Conservation (phyloP, 2,113 vertebrate genomes). For the Bagarius yarrelli region DNA sequence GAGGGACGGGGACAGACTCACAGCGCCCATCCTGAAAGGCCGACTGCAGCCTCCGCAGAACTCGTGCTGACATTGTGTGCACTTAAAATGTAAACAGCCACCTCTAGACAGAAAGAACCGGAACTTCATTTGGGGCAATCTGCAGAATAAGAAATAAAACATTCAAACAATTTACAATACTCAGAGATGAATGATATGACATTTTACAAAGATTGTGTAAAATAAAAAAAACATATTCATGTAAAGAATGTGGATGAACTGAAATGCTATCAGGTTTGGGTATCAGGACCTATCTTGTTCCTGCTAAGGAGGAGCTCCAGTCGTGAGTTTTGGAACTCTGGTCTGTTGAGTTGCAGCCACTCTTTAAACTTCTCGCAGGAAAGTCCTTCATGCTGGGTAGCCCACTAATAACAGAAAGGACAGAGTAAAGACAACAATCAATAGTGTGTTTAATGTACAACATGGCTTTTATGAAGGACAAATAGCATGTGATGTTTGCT, state of each 20-base stretch:
- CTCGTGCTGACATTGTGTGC: conserved; percentile 71
- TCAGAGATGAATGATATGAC: not conserved
- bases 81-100: conserved; percentile 77
- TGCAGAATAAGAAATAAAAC: conserved; percentile 49
- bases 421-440: not conserved
- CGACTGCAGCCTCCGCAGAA: conserved; percentile 70
- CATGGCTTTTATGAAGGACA: too few species aligned
- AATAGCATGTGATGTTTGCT: not conserved
- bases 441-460: not conserved
- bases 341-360: conserved; percentile 65
- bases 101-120: conserved; percentile 72
- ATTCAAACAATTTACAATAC: not conserved
- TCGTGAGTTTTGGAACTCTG: conserved; percentile 49
- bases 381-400: conserved; percentile 65
- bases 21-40: conserved; percentile 64
- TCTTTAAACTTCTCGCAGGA: conserved; percentile 70
- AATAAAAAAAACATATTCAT: too few species aligned
- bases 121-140: conserved; percentile 72
- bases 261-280: not conserved
- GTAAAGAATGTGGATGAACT: not conserved
- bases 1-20: conserved; percentile 51
- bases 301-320: conserved; percentile 51
- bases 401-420: conserved; percentile 62
- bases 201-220: too few species aligned
- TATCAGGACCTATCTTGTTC: conserved; percentile 69